Evolutionary conservation across 2,113 vertebrate species (phyloP).

Genomic region (Tretioscincus oriximinensis): DNA sequence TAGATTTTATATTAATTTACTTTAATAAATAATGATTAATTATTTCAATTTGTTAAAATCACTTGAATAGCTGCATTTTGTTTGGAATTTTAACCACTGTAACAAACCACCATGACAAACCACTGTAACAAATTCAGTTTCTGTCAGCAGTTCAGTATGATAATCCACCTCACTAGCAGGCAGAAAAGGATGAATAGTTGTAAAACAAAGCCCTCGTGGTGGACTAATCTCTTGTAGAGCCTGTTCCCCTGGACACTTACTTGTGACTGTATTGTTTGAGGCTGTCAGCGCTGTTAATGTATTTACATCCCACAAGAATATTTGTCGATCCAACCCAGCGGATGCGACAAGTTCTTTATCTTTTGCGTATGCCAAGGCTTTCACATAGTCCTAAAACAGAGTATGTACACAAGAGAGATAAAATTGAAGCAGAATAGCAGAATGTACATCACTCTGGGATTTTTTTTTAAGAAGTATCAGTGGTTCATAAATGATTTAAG

Average conservation of each 20-base stretch:
- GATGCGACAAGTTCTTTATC: conserved; percentile 98
- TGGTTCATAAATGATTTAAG: too few species aligned
- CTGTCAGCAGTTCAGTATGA: not conserved
- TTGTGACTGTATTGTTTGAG: conserved; percentile 99
- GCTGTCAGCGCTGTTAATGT: conserved; percentile 96
- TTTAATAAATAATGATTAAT: too few species aligned
- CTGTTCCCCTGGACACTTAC: conserved; percentile 73
- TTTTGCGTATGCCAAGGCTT: conserved; percentile 96
- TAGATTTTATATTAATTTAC: too few species aligned
- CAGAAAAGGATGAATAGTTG: not conserved
- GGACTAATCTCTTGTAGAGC: not conserved
- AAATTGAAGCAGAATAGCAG: not conserved
- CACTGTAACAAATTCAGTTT: not conserved
- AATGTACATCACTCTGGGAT: too few species aligned
- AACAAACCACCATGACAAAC: too few species aligned
- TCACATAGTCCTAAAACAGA: conserved; percentile 90
- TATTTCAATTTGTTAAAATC: too few species aligned
- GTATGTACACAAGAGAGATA: conserved; percentile 4
- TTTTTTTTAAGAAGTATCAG: too few species aligned
- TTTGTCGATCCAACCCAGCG: conserved; percentile 95
- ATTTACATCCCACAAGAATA: conserved; percentile 99
- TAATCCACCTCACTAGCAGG: not conserved
- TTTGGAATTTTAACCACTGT: not conserved
- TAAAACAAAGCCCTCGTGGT: not conserved
- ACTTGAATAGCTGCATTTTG: not conserved